Percentiles rank a stretch among this genome's conserved stretches.
phyloP scores from a whole-genome alignment of 1,140 invertebrate species.

The Teleogryllus occipitalis region DNA sequence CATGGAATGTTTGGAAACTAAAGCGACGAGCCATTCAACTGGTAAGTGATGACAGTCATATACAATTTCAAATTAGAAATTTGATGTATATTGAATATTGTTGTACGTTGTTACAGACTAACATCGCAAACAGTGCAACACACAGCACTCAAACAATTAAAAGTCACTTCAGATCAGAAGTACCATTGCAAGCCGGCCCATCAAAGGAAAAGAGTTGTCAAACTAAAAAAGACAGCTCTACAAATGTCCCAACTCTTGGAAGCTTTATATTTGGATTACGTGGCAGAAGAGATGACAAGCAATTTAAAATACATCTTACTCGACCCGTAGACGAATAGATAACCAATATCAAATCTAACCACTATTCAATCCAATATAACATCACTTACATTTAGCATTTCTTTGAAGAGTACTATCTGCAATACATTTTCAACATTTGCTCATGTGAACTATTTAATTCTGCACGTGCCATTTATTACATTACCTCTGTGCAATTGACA shows the following conservation, averaged over 20 bases:
- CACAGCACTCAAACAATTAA: conserved; percentile 51
- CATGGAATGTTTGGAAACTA: conserved; percentile 70
- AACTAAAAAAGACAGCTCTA: conserved; percentile 43
- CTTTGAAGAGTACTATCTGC: neutral
- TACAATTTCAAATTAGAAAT: neutral
- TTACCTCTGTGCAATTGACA: neutral
- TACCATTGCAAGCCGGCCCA: conserved; percentile 44
- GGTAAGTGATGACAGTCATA: conserved; percentile 36
- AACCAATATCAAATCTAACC: neutral
- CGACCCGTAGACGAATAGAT: conserved; percentile 29
- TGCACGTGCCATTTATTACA: neutral
- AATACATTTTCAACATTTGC: neutral
- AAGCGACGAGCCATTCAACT: conserved; percentile 57
- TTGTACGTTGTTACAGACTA: conserved; percentile 36
- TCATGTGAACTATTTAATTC: neutral
- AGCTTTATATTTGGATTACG: conserved; percentile 47
- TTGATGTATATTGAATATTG: neutral
- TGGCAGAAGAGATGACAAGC: conserved; percentile 39
- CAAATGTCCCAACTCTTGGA: conserved; percentile 41
- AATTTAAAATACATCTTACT: conserved; percentile 33
- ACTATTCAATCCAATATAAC: too few relatives aligned
- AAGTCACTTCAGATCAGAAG: conserved; percentile 42
- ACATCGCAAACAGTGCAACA: conserved; percentile 46
- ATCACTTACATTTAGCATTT: too few relatives aligned
- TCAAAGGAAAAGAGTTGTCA: conserved; percentile 41